Base-by-base conservation (phyloP, 2,888 invertebrate species). In the Hydrotaea cyrtoneurina region DNA sequence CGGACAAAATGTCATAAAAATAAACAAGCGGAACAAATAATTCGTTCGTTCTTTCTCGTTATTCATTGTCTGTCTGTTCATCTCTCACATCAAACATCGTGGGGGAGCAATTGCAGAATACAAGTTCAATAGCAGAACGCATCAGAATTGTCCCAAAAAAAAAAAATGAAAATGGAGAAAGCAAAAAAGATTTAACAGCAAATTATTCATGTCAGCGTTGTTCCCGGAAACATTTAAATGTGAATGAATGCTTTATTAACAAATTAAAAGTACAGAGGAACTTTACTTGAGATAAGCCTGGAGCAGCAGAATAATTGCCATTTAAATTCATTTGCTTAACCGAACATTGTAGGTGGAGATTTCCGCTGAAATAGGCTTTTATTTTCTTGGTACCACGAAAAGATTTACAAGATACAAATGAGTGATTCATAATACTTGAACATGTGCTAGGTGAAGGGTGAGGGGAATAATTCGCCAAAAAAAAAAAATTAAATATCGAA, bases 381-480 rank as follows among this genome's bases (percentile, higher is more conserved):
- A 23, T 62, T 62, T 31, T n/a, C 31, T 66, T 19, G 19, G 11
- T 17, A 10, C 10, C n/a, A 66, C 31, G 1, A 19, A 66, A 39
- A 66, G 43, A 66, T 66, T 66, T 66, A 66, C 39, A 36, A 66
- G 66, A 66, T 39, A 17, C 19, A 66, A 66, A 66, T 39, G 19
- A 39, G 19, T 66, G 36, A 66, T 66, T 66, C 66, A 39, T 13
- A 43, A 66, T 66, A 31, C 39, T 39, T 21, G 4, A 39, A 21
- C 17, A 39, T 3, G 39, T 19, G 66, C 2, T 11, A 66, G 17
- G 39, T 39, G 66, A 17, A n/a, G n/a, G 62, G 62, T 36, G 39
- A 10, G 39, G 31, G 31, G 31, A 31, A 31, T 31, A 31, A 31
- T 31, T 31, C 7, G 31, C 3, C 31, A 31, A 7, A 7, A 7